Conservation (phyloP, 2,888 invertebrate genomes). For the Lathronympha strigana region DNA sequence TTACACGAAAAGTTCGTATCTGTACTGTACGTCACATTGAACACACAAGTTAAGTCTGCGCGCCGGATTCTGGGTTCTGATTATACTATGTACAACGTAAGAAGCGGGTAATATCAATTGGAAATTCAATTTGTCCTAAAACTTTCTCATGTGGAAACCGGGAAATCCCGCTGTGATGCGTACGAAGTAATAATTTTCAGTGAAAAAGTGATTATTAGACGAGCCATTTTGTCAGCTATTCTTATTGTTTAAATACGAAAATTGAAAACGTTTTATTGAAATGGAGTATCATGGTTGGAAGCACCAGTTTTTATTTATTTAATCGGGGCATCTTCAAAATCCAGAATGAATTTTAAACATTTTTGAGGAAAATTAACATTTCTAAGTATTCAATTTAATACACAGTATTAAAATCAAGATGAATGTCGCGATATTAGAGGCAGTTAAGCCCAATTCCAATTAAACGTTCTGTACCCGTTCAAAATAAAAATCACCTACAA, state of each 20-base stretch:
- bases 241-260: slow-evolving; percentile 23
- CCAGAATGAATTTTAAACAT: neutral
- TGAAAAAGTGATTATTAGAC: slow-evolving; percentile 26
- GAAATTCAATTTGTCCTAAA: slow-evolving; percentile 31
- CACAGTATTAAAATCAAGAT: too few relatives aligned
- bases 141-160: slow-evolving; percentile 43
- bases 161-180: slow-evolving; percentile 41
- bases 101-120: slow-evolving; percentile 27
- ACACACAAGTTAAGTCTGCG: neutral
- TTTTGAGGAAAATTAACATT: neutral
- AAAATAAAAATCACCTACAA: neutral
- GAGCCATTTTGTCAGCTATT: slow-evolving; percentile 14
- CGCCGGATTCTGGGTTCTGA: neutral
- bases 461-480: neutral
- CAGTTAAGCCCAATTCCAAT: too few relatives aligned
- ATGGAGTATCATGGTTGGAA: neutral
- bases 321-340: neutral
- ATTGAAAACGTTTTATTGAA: slow-evolving; percentile 29
- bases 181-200: slow-evolving; percentile 44
- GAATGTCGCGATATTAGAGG: too few relatives aligned
- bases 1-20: neutral
- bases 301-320: neutral
- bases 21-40: neutral
- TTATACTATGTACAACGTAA: slow-evolving; percentile 5
- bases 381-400: too few relatives aligned